Conservation (phyloP, 1,140 invertebrate species). For the Anoplophora glabripennis region DNA sequence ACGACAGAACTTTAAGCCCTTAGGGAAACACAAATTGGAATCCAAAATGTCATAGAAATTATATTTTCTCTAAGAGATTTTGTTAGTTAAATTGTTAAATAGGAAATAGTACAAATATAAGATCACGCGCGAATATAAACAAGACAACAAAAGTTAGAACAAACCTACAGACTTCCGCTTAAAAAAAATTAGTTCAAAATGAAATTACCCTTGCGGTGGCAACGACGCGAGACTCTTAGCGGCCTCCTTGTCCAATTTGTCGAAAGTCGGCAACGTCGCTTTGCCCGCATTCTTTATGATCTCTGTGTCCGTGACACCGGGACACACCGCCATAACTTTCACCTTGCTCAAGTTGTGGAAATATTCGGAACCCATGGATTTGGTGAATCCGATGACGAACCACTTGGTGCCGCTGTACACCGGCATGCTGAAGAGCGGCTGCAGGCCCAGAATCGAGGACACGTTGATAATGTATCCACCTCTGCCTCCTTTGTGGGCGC, state of each 20-base stretch:
- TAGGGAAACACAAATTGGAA: too few species aligned
- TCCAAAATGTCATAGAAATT: too few species aligned
- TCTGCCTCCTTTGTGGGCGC: conserved; percentile 46
- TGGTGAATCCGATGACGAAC: conserved; percentile 53
- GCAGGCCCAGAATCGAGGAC: conserved; percentile 50
- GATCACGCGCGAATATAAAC: too few species aligned
- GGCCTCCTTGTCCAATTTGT: conserved; percentile 13
- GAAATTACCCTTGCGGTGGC: conserved; percentile 11
- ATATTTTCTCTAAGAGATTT: too few species aligned
- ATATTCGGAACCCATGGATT: conserved; percentile 41
- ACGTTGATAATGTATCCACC: conserved; percentile 52
- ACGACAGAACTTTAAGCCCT: too few species aligned
- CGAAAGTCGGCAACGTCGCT: conserved; percentile 24
- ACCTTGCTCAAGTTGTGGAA: conserved; percentile 48
- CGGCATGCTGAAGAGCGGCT: conserved; percentile 48
- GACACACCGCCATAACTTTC: conserved; percentile 49
- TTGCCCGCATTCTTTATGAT: conserved; percentile 41
- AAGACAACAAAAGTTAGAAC: too few species aligned
- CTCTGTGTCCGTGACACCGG: conserved; percentile 42
- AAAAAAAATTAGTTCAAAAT: too few species aligned
- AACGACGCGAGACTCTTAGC: conserved; percentile 5
- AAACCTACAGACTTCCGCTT: too few species aligned
- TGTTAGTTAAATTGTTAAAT: too few species aligned
- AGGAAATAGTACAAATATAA: too few species aligned
- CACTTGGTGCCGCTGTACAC: conserved; percentile 54